Percentiles rank a stretch among this genome's conserved stretches.
Evolutionary conservation across 2,888 invertebrate species (phyloP).

Genomic region (Apamea anceps): DNA sequence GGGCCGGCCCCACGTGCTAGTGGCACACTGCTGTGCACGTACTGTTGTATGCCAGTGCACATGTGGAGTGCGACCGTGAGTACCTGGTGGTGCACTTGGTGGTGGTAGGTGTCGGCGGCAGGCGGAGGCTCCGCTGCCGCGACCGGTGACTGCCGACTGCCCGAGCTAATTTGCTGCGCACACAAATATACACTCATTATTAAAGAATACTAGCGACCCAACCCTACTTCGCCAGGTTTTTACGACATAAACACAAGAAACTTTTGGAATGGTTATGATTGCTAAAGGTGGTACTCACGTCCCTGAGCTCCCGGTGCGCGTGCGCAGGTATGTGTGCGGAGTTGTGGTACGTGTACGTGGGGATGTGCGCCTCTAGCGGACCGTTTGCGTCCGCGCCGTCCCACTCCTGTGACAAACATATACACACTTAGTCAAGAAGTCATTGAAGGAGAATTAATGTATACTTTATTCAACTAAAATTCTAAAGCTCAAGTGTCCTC

Average conservation of each 20-base stretch:
- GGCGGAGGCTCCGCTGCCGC: conserved; percentile 55
- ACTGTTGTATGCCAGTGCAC: neutral
- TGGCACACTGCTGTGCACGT: neutral
- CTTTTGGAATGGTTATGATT: neutral
- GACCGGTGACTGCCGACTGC: conserved; percentile 68
- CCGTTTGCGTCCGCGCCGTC: conserved; percentile 78
- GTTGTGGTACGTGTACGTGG: conserved; percentile 86
- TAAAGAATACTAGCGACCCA: too few relatives aligned
- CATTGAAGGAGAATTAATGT: too few relatives aligned
- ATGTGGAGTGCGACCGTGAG: neutral
- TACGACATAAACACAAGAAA: too few relatives aligned
- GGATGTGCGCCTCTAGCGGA: conserved; percentile 77
- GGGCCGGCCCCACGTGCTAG: neutral
- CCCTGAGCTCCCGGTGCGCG: conserved; percentile 65
- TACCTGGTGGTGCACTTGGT: conserved; percentile 68
- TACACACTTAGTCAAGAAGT: too few relatives aligned
- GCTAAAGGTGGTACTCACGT: conserved; percentile 66
- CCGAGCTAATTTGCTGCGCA: conserved; percentile 64
- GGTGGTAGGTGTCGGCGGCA: conserved; percentile 67
- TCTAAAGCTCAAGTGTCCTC: neutral
- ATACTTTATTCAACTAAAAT: neutral
- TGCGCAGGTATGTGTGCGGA: conserved; percentile 70
- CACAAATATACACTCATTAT: neutral
- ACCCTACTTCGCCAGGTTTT: too few relatives aligned
- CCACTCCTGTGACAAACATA: conserved; percentile 78